phyloP scores from a whole-genome alignment of 2,888 invertebrate species.

The Zootermopsis nevadensis region DNA sequence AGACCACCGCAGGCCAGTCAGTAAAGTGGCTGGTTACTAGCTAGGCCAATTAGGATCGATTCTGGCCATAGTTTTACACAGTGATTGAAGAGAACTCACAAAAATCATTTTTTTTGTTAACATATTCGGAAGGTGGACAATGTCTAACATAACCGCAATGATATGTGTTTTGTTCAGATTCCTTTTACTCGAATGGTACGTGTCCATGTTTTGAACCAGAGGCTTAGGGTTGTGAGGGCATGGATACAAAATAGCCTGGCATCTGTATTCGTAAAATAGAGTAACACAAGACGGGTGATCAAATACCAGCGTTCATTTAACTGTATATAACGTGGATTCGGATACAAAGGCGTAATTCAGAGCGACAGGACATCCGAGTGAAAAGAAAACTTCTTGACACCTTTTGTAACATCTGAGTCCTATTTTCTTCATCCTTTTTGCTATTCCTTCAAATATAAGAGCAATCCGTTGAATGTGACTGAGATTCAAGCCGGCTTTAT shows the following conservation, averaged over 20 bases:
- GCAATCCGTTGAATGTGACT: not conserved
- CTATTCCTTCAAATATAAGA: not conserved
- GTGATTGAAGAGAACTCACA: too few relatives aligned
- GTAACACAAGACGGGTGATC: not conserved
- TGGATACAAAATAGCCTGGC: not conserved
- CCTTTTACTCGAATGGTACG: too few relatives aligned
- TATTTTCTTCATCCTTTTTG: not conserved
- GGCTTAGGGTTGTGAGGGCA: too few relatives aligned
- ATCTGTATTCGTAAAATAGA: not conserved
- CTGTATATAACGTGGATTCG: not conserved
- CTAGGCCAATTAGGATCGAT: too few relatives aligned
- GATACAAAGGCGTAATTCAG: not conserved
- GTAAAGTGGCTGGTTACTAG: too few relatives aligned
- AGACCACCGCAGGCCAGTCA: too few relatives aligned
- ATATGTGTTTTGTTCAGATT: too few relatives aligned
- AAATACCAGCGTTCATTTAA: constrained; percentile 2
- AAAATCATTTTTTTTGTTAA: too few relatives aligned
- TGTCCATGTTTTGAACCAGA: too few relatives aligned
- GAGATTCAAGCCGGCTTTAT: not conserved
- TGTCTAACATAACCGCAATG: too few relatives aligned
- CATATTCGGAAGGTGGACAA: too few relatives aligned
- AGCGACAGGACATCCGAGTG: not conserved
- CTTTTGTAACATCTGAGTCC: not conserved
- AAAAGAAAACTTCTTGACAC: not conserved
- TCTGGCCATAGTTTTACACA: too few relatives aligned